Conservation (phyloP, 1,140 invertebrate species). For the Drosophila asahinai region DNA sequence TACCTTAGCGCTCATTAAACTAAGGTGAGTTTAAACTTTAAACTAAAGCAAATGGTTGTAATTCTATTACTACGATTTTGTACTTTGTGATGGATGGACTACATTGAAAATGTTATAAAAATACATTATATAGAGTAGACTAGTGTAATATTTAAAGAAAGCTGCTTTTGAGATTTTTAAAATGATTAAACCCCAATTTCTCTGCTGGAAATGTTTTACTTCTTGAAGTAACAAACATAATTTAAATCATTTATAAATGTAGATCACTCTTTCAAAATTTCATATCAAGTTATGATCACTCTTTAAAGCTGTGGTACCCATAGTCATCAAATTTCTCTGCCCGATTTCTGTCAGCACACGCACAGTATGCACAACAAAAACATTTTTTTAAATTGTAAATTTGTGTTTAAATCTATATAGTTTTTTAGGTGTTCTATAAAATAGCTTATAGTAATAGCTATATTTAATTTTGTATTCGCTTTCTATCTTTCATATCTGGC, state of each 20-base stretch:
- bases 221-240: background rate
- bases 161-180: background rate
- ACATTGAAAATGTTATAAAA: background rate
- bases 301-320: too few relatives aligned
- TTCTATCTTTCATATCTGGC: too few relatives aligned
- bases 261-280: background rate
- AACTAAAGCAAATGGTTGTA: conserved; percentile 7
- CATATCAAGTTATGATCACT: too few relatives aligned
- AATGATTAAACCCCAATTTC: background rate
- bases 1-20: conserved; percentile 18
- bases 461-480: too few relatives aligned
- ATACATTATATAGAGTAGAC: background rate
- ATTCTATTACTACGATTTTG: background rate
- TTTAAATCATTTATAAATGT: background rate
- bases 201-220: background rate
- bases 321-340: too few relatives aligned
- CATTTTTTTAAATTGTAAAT: too few relatives aligned
- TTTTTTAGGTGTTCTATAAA: too few relatives aligned
- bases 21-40: conserved; percentile 52
- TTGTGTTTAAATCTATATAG: too few relatives aligned
- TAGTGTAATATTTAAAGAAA: too few relatives aligned
- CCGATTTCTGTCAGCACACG: too few relatives aligned
- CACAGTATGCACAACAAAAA: too few relatives aligned
- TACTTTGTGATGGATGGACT: background rate
- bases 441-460: too few relatives aligned